Base-by-base conservation (phyloP, 2,888 invertebrate species). In the Cheilosia soror region DNA sequence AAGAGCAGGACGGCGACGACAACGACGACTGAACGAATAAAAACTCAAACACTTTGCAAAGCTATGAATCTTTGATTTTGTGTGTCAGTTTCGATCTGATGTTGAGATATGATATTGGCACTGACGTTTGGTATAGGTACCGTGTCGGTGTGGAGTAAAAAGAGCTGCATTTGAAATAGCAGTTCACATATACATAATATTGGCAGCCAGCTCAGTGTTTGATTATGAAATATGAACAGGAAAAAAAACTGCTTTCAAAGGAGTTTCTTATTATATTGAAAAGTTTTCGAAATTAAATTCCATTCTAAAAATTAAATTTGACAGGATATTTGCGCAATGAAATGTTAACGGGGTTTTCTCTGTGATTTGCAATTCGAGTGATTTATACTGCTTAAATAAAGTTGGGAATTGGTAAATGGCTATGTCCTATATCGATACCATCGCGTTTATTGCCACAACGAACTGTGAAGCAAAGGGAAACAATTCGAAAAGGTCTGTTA, bases 51-150 rank as follows among this genome's bases (percentile, higher is more conserved):
- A 83, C 83, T 83, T 83, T 72, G 72, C 66, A 78, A 68, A 78
- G 72, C 78, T 78, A 78, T 78, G 83, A 83, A 83, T 78, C 78
- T 68, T 83, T 83, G 83, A 83, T 73, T 83, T 78, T 76, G 68
- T 78, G 73, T 83, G 83, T 78, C 72, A 83, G 72, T 77, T 83
- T 78, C 72, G 83, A 83, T 78, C 72, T 73, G 78, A 72, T 66
- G 66, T 66, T 66, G 78, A 83, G 77, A 77, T 78, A 83, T 72
- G 71, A 72, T 78, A 83, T 77, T 83, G 72, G 66, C 77, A 77
- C 37, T 72, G 72, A 82, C 77, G 55, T 62, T 77, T 51, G 37
- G 29, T 65, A 33, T 69, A 55, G 60, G 65, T 63, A 51, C 47
- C 20, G n/a, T 69, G 47, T 33, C 44, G 25, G 37, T 29, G 27